phyloP scores from a whole-genome alignment of 30 jellyfish, hydroid and myxozoan species.

The Aurelia sp. region DNA sequence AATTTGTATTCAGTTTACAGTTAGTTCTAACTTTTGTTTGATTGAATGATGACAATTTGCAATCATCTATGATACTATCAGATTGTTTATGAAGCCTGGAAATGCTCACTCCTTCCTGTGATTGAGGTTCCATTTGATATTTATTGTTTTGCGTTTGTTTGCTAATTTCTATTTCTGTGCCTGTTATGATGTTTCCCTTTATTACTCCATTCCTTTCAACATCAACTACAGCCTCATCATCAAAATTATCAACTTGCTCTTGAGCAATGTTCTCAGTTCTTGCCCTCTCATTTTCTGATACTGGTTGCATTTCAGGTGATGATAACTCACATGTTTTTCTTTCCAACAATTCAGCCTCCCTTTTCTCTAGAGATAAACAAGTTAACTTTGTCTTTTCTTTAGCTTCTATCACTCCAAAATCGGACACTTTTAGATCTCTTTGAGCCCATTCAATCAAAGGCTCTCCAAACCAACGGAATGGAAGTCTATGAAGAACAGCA shows the following conservation, averaged over 20 bases:
- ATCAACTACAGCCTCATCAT: not conserved
- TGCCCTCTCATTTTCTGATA: not conserved
- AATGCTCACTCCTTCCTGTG: not conserved
- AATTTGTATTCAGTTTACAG: not conserved
- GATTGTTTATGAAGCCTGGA: not conserved
- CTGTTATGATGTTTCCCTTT: no score
- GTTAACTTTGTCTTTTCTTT: not conserved
- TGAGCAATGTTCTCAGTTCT: no score
- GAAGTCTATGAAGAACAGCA: slow-evolving; percentile 69
- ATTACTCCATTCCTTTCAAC: not conserved
- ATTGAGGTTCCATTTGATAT: not conserved
- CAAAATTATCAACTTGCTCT: not conserved
- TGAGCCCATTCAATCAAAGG: slow-evolving; percentile 13
- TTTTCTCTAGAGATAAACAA: not conserved
- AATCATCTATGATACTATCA: not conserved
- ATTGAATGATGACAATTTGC: not conserved
- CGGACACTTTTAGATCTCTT: slow-evolving; percentile 6
- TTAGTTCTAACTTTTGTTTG: not conserved
- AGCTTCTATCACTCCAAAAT: slow-evolving; percentile 7
- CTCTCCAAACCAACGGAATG: slow-evolving; percentile 41
- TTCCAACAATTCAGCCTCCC: not conserved
- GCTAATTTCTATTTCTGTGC: no score
- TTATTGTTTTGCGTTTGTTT: not conserved
- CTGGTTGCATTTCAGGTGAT: not conserved
- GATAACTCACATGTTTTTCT: not conserved